These are phyloP conservation scores for Halisarca cf. caerulea DNA, from an alignment of 37 sponge, comb jelly and placozoan species.

Conservation along the genomic window DNA sequence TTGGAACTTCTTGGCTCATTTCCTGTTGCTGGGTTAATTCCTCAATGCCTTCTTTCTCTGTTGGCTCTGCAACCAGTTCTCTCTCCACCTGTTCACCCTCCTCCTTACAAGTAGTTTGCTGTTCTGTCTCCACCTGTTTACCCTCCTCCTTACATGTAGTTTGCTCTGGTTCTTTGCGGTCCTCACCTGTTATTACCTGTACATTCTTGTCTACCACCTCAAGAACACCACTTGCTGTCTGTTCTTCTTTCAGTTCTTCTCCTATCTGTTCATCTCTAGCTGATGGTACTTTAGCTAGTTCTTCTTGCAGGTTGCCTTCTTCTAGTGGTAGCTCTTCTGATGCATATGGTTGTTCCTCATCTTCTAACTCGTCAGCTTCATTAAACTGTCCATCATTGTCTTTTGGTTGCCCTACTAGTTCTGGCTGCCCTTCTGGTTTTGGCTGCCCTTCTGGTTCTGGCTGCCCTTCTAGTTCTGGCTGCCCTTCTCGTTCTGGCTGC, in stretches of 20 bases:
- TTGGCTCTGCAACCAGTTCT: too few species aligned
- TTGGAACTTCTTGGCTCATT: too few species aligned
- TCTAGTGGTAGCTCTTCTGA: not conserved
- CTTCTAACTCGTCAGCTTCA: not conserved
- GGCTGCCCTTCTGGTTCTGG: too few species aligned
- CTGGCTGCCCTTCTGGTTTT: too few species aligned
- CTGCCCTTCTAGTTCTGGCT: too few species aligned
- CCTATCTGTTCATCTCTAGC: not conserved
- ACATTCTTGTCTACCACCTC: not conserved
- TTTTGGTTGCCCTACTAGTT: too few species aligned
- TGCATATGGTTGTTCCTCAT: not conserved
- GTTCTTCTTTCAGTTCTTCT: not conserved
- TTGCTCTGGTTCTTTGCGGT: not conserved
- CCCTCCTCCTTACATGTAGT: too few species aligned
- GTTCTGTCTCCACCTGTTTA: not conserved
- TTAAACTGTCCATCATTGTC: not conserved
- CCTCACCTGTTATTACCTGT: not conserved
- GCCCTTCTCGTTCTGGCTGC: too few species aligned
- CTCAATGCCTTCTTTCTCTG: too few species aligned
- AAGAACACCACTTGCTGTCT: not conserved
- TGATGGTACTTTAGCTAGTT: not conserved
- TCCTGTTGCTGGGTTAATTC: too few species aligned
- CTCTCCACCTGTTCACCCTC: too few species aligned
- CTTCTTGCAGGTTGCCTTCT: not conserved
- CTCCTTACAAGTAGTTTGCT: too few species aligned